Percentiles rank a stretch among this genome's conserved stretches.
These are phyloP conservation scores for Tanaodytes sp. DNA, from an alignment of 2,888 invertebrate genomes.

Conservation along the genomic window DNA sequence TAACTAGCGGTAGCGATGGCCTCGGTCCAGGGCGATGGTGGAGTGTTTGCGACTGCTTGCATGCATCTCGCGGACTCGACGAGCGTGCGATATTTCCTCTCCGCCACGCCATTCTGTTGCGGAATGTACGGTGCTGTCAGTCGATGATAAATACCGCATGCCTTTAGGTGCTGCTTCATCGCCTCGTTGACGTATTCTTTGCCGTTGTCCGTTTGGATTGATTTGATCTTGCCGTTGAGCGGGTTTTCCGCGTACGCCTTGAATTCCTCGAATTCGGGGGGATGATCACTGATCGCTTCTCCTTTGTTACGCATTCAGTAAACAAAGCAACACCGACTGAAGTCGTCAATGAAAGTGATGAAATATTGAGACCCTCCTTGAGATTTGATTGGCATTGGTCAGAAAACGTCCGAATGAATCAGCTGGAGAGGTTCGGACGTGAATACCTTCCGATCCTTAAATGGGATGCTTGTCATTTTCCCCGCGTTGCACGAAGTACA, in stretches of 20 bases:
- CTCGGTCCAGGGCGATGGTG: conserved; percentile 59
- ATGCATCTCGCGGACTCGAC: conserved; percentile 57
- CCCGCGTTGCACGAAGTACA: too few relatives aligned
- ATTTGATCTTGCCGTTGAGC: conserved; percentile 36
- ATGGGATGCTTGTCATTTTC: too few relatives aligned
- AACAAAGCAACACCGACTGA: not conserved
- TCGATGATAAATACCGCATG: not conserved
- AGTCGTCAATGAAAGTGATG: too few relatives aligned
- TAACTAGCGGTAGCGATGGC: conserved; percentile 58
- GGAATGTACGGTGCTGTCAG: conserved; percentile 5
- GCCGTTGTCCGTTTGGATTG: conserved; percentile 28
- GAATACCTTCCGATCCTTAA: too few relatives aligned
- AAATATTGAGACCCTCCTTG: too few relatives aligned
- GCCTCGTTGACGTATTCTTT: conserved; percentile 2
- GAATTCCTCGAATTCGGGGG: conserved; percentile 31
- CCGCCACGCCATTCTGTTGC: conserved; percentile 58
- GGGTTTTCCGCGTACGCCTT: conserved; percentile 36
- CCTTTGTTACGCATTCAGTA: not conserved
- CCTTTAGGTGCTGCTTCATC: not conserved
- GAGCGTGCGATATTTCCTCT: conserved; percentile 58
- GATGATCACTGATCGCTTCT: conserved; percentile 30
- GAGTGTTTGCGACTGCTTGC: too few relatives aligned
- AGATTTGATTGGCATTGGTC: too few relatives aligned
- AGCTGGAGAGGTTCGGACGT: too few relatives aligned
- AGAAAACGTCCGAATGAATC: too few relatives aligned